Conservation (phyloP, 1,140 invertebrate genomes). For the Pissodes strobi region DNA sequence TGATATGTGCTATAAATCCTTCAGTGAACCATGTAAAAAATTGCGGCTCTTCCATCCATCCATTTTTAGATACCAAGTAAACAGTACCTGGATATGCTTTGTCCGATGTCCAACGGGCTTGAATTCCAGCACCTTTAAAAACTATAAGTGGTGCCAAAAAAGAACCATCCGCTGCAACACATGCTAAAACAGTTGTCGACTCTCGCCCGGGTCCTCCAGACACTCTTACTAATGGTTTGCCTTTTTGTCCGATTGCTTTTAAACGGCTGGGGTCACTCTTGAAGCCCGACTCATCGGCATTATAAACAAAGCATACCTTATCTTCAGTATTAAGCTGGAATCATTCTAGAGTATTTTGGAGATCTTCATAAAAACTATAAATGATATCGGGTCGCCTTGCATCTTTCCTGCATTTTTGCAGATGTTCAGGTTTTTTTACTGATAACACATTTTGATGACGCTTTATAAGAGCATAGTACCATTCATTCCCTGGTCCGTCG, state of each 20-base stretch:
- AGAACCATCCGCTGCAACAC: no score
- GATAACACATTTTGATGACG: slow-evolving; percentile 4
- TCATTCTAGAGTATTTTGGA: no score
- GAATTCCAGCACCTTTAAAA: no score
- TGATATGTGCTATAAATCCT: no score
- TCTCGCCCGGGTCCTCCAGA: slow-evolving; percentile 46
- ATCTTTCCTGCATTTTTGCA: slow-evolving; percentile 35
- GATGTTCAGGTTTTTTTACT: no score
- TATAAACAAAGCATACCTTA: no score
- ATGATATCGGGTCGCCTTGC: slow-evolving; percentile 28
- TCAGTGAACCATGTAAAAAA: slow-evolving; percentile 42
- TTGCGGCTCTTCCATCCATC: no score
- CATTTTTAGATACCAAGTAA: no score
- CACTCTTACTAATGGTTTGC: slow-evolving; percentile 38
- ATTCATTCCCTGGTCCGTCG: slow-evolving; percentile 26
- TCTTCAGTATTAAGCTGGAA: slow-evolving; percentile 33
- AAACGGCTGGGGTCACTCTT: slow-evolving; percentile 32
- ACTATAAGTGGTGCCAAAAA: slow-evolving; percentile 50
- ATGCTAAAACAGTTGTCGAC: no score
- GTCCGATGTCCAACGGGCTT: no score
- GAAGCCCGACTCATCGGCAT: no score
- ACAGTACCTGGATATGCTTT: no score
- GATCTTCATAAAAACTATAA: slow-evolving; percentile 1
- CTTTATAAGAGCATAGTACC: slow-evolving; percentile 25
- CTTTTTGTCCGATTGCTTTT: slow-evolving; percentile 40